Evolutionary conservation across 2,797 vertebrate species (phyloP), one percentile per base, ranked within the genome.

Genomic region (Sebastes baramenuke): DNA sequence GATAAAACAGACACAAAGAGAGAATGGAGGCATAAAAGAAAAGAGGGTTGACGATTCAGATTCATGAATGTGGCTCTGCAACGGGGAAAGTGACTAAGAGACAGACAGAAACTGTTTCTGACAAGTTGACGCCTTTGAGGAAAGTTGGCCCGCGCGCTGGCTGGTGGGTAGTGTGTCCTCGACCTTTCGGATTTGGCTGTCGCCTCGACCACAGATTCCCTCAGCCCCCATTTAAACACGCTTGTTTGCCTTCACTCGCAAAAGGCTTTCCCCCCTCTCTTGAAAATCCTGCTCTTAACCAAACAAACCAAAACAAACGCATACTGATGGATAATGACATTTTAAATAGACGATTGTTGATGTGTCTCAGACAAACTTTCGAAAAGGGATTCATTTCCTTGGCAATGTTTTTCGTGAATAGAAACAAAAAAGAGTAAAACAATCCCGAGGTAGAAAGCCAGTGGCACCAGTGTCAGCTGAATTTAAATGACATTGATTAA

Each of bases 71-170:
- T 61, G 81, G 79, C 80, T 88, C 61, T 8, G 77, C 32, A 52
- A 76, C 5, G 9, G 65, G 56, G 55, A 90, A 86, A 91, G 80
- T 83, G 80, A 89, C 86, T 77, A 87, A 84, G 87, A 92, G 79
- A 82, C 54, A 83, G 88, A 92, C 69, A 79, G 80, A 94, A 94
- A 94, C 65, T 16, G 79, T 88, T 93, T 93, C 75, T 92, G 94
- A 94, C 88, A 91, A 88, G 87, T 54, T 80, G 85, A 86, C 77
- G 72, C 84, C 86, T 92, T 94, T 88, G 79, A 92, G 78, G 86
- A 89, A 89, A 42, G 71, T 86, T 89, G 78, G 83, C 80, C 72
- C 12, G n/a, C n/a, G 2, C 13, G 3, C 62, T 75, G 67, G 72
- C 86, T 89, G 81, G 82, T 91, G 84, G 87, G 80, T 67, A 81